These are phyloP conservation scores for Prunella fulvescens DNA, from an alignment of 2,113 vertebrate genomes.

Conservation along the genomic window DNA sequence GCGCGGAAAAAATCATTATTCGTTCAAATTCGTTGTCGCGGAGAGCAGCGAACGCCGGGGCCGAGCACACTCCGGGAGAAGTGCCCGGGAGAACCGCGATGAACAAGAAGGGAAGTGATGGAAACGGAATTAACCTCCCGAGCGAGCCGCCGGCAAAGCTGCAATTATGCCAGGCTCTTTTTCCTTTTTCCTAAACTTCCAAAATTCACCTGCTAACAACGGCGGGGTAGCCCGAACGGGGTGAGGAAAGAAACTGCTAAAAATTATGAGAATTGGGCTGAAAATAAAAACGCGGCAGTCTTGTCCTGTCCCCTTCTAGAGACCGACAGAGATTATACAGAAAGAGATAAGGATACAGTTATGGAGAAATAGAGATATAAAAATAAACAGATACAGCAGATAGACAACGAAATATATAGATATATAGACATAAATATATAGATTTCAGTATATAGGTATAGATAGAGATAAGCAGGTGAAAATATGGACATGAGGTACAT, in stretches of 20 bases:
- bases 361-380: background rate
- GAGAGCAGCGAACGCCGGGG: accelerated
- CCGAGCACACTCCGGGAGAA: background rate
- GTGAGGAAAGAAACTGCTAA: background rate
- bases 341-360: background rate
- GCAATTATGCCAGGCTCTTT: background rate
- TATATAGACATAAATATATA: background rate
- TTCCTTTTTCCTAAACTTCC: background rate
- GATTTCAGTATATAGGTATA: background rate
- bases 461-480: background rate
- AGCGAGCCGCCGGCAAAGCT: background rate
- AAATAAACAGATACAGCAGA: background rate
- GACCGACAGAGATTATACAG: background rate
- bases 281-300: background rate
- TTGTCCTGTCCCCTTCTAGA: background rate
- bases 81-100: too few species aligned
- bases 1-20: background rate
- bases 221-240: accelerated
- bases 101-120: background rate
- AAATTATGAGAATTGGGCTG: background rate
- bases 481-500: background rate
- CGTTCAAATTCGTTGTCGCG: background rate
- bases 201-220: background rate
- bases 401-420: background rate
- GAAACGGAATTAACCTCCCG: background rate